Evolutionary conservation across 2,888 invertebrate species (phyloP), one percentile per base, ranked within the genome.

Genomic region (Phortica magna): DNA sequence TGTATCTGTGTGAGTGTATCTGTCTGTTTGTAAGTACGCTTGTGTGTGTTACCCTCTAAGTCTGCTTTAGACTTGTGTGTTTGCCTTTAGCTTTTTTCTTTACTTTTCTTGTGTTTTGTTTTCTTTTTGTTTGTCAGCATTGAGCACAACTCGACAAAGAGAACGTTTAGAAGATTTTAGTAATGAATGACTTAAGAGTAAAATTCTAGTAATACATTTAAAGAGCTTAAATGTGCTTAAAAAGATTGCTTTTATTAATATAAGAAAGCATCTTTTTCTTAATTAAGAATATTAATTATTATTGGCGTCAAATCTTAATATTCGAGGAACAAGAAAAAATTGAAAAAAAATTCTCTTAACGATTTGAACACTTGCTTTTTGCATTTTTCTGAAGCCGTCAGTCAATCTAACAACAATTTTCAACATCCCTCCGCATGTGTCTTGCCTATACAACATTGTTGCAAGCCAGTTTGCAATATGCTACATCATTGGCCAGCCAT

Each of bases 1-100:
- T 77, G 77, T 77, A 80, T 76, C 79, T 76, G 42, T 65, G 55
- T 39, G 1, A 19, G 43, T 77, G 70, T 73, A 14, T 73, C 22
- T 70, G 70, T 73, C n/a, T 73, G 39, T 70, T 43, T 70, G 67
- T 74, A 14, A 75, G 68, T 19, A 9, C 7, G 55, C 64, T 67
- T 73, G 73, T 76, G 57, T 76, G 61, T 75, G 76, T 73, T 67
- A 76, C 68, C 75, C 61, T 39, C 64, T 48, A 65, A 65, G 67
- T 53, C 67, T 57, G 65, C 22, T 65, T 14, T 67, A 12, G 22
- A 71, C 53, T 19, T 48, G 31, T 59, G 7, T 43, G 19, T 17
- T 43, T 61, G 59, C 22, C 19, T 61, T 73, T 17, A 41, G 17
- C 57, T 57, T 57, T 41, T 72, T 57, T 31, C 31, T 31, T 31